Evolutionary conservation across 2,797 vertebrate genomes (phyloP).

Genomic region (Anisognathus igniventris): DNA sequence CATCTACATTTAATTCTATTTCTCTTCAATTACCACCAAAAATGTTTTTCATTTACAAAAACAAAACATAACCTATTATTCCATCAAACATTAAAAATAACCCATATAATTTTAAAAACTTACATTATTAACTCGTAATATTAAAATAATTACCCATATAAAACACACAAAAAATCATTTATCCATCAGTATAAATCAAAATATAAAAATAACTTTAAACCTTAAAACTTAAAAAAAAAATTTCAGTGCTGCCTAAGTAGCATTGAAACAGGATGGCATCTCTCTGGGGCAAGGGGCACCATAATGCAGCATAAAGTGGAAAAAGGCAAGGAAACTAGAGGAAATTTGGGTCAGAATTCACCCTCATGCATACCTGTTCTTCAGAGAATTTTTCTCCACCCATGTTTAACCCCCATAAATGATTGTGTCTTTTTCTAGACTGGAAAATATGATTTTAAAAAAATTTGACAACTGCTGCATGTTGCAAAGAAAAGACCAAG

Average conservation of each 20-base stretch:
- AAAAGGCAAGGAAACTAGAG: background rate
- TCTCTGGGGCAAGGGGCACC: background rate
- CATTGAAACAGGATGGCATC: rapidly evolving
- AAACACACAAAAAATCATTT: background rate
- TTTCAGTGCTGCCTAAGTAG: background rate
- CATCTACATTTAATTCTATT: background rate
- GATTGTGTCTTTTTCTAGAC: background rate
- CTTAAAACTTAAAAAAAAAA: background rate
- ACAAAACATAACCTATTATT: background rate
- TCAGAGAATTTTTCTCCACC: background rate
- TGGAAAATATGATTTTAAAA: rapidly evolving
- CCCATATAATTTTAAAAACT: background rate
- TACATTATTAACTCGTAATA: background rate
- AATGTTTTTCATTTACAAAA: background rate
- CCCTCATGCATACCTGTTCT: background rate
- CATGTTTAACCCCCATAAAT: background rate
- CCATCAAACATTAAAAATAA: background rate
- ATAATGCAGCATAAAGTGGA: rapidly evolving
- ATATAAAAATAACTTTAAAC: background rate
- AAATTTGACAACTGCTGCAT: background rate
- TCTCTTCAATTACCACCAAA: background rate
- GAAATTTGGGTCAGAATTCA: background rate
- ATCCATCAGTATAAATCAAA: background rate
- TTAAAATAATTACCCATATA: background rate
- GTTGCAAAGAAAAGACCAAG: background rate